A percentile compares a stretch with the other conserved stretches of the same genome.
Evolutionary conservation across 2,113 vertebrate species (phyloP).

Genomic region (Hydrochoerus hydrochaeris): DNA sequence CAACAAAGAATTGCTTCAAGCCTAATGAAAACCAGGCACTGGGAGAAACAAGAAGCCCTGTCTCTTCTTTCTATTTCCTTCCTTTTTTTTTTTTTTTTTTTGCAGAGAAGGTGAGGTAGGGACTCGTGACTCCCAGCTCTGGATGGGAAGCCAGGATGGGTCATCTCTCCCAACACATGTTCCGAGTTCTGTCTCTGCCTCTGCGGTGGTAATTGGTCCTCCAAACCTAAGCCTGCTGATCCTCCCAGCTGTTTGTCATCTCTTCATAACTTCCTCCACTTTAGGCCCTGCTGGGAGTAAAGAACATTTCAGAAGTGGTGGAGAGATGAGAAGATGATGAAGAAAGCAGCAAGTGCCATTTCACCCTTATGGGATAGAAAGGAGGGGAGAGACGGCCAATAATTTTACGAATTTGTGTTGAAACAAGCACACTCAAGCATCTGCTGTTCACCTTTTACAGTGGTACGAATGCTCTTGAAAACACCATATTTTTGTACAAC

Average conservation of each 20-base stretch:
- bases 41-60: constrained; percentile 42
- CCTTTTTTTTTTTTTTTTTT: neutral
- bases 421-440: neutral
- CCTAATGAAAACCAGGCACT: constrained; percentile 44
- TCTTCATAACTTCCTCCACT: neutral
- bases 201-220: neutral
- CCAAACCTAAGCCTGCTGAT: neutral
- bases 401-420: neutral
- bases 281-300: neutral
- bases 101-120: neutral
- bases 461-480: neutral
- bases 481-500: neutral
- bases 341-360: neutral
- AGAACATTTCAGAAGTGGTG: neutral
- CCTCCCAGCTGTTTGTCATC: neutral
- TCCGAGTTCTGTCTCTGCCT: neutral
- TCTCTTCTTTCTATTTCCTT: constrained; percentile 60
- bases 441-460: neutral
- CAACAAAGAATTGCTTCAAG: constrained; percentile 73
- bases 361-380: neutral
- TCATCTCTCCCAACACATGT: too few species aligned
- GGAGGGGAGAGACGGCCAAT: too few species aligned
- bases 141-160: neutral
- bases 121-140: neutral
- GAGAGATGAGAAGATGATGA: neutral